A percentile compares a stretch with the other conserved stretches of the same genome.
These are phyloP conservation scores for Tuberolachnus salignus DNA, from an alignment of 2,888 invertebrate genomes.

Conservation along the genomic window DNA sequence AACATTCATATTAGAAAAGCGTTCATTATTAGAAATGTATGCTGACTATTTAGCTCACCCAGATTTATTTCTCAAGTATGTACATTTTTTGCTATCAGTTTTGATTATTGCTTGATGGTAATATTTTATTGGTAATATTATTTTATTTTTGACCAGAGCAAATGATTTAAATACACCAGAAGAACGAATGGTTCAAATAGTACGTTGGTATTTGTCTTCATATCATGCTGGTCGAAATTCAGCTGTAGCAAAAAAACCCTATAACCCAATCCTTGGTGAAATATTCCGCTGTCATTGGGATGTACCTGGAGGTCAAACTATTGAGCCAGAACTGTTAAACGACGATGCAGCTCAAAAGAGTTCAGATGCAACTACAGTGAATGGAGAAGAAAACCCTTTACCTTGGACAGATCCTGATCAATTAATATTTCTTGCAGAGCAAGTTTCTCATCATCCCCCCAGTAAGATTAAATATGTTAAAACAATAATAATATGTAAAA, in stretches of 20 bases:
- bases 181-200: conserved; percentile 92
- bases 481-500: neutral
- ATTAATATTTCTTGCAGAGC: conserved; percentile 93
- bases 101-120: neutral
- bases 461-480: conserved; percentile 66
- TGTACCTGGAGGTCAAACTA: conserved; percentile 63
- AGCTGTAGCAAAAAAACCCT: conserved; percentile 97
- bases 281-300: conserved; percentile 91
- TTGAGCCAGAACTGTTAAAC: conserved; percentile 24
- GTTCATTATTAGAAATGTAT: conserved; percentile 98
- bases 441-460: conserved; percentile 99
- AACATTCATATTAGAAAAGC: conserved; percentile 96
- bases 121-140: neutral
- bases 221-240: conserved; percentile 98
- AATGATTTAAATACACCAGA: conserved; percentile 83
- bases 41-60: conserved; percentile 99
- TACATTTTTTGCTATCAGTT: conserved; percentile 48
- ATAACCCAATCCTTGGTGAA: conserved; percentile 98
- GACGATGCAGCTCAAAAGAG: conserved; percentile 45
- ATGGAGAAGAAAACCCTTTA: conserved; percentile 71
- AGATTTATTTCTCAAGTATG: conserved; percentile 88
- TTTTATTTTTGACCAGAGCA: conserved; percentile 69
- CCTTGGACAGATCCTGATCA: conserved; percentile 90
- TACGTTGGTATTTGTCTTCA: conserved; percentile 96
- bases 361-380: conserved; percentile 4